Percentiles rank a stretch among this genome's conserved stretches.
Evolutionary conservation across 2,797 vertebrate species (phyloP).

Genomic region (Acipenser transmontanus): DNA sequence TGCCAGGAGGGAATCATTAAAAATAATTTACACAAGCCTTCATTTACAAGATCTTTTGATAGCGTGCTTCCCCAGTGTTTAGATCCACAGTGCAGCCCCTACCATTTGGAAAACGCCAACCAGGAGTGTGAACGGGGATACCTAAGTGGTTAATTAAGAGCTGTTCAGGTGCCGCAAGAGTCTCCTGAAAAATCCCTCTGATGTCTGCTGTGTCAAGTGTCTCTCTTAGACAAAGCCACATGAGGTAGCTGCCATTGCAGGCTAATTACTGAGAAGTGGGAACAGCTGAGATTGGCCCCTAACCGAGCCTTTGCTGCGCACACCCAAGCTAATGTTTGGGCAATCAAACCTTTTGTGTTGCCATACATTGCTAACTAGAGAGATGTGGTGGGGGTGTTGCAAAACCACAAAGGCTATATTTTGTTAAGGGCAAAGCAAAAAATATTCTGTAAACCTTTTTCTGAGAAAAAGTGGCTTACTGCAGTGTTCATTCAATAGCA

Average conservation of each 20-base stretch:
- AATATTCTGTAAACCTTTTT: too few relatives aligned
- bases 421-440: too few relatives aligned
- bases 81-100: slow-evolving; percentile 83
- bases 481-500: not conserved
- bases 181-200: slow-evolving; percentile 97
- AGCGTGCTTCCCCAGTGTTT: slow-evolving; percentile 92
- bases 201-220: slow-evolving; percentile 99
- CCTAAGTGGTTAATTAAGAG: slow-evolving; percentile 99
- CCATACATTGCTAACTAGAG: slow-evolving; percentile 29
- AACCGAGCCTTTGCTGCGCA: slow-evolving; percentile 55
- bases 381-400: slow-evolving; percentile 29
- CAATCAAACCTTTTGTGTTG: slow-evolving; percentile 52
- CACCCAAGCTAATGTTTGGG: slow-evolving; percentile 57
- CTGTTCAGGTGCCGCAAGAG: slow-evolving; percentile 92
- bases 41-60: slow-evolving; percentile 99
- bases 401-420: slow-evolving; percentile 4
- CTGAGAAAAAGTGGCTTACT: too few relatives aligned
- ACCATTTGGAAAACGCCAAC: slow-evolving; percentile 87
- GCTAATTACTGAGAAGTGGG: slow-evolving; percentile 90
- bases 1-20: slow-evolving; percentile 99
- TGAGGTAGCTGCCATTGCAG: slow-evolving; percentile 85
- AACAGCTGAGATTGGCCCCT: slow-evolving; percentile 82
- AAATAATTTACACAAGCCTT: slow-evolving; percentile 99
- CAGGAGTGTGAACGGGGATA: slow-evolving; percentile 85
- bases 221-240: slow-evolving; percentile 90